Evolutionary conservation across 2,113 vertebrate genomes (phyloP), one percentile per base, ranked within the genome.

Genomic region (Channa argus): DNA sequence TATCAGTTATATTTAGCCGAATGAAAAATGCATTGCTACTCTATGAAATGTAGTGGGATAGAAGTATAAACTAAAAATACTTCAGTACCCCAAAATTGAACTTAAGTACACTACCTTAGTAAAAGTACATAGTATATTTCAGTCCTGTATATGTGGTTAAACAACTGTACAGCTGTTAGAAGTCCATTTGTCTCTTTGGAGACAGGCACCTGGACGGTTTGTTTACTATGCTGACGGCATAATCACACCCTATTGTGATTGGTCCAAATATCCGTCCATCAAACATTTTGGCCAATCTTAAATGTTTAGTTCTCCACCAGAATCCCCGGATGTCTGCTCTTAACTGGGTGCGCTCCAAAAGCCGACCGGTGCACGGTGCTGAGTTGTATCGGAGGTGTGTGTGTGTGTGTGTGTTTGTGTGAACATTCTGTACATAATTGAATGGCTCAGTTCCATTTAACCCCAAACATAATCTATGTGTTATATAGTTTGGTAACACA

Each of bases 281-380:
- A 67, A 53, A 63, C 0, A 0, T n/a, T 2, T 56, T 2, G 41
- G 53, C 92, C 87, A 91, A 93, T 90, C 0, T 1, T 5, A 74
- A 12, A 11, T 8, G 10, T 10, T 3, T n/a, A 2, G 41, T 8
- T 55, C 34, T 2, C 36, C n/a, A 7, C 5, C 5, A 2, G 8
- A 56, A 13, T 45, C 68, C 81, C 88, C 84, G 90, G 90, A 92
- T 91, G 80, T 84, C 12, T 41, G 38, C 75, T 4, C 59, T 50
- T 53, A 50, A 63, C 63, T 24, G 24, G 24, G 24, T 24, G 24
- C 24, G 24, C 24, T 24, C 24, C 24, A 24, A 24, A 24, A 24
- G 24, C 24, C 24, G 24, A 1, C 24, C 24, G 24, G 24, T 24
- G 24, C 24, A 24, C 24, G 1, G 24, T 24, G 24, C 24, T 24